A percentile compares a stretch with the other conserved stretches of the same genome.
phyloP scores from a whole-genome alignment of 1,140 invertebrate genomes.

The Bemisia tabaci region DNA sequence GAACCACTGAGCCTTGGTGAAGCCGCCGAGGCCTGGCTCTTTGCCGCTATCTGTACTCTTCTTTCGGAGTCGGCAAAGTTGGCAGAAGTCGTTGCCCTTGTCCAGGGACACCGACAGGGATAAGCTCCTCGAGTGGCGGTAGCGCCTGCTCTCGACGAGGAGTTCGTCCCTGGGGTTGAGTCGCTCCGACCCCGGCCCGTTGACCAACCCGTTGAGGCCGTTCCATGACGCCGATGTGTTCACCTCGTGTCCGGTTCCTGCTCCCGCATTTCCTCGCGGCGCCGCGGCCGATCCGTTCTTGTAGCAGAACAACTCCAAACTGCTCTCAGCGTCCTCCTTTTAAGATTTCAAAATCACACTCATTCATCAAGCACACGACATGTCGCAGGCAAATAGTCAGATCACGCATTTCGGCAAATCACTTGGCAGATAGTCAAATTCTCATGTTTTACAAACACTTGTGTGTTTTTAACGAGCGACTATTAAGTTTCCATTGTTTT shows the following conservation, averaged over 20 bases:
- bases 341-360: too few relatives aligned
- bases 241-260: too few relatives aligned
- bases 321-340: not conserved
- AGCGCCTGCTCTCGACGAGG: not conserved
- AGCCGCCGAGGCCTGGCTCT: not conserved
- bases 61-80: not conserved
- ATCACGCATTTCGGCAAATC: too few relatives aligned
- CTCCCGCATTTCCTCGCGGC: not conserved
- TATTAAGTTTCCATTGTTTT: too few relatives aligned
- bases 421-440: too few relatives aligned
- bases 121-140: not conserved
- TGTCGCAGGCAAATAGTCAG: too few relatives aligned
- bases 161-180: not conserved
- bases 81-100: not conserved
- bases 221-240: not conserved
- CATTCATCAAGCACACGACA: too few relatives aligned
- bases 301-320: not conserved
- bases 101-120: not conserved
- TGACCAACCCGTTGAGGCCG: not conserved
- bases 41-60: not conserved
- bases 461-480: too few relatives aligned
- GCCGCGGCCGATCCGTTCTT: not conserved
- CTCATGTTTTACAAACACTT: too few relatives aligned
- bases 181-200: not conserved
- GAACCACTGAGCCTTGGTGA: constrained; percentile 18